A percentile compares a stretch with the other conserved stretches of the same genome.
phyloP scores from a whole-genome alignment of 2,797 vertebrate species.

The Pangasius macronema region DNA sequence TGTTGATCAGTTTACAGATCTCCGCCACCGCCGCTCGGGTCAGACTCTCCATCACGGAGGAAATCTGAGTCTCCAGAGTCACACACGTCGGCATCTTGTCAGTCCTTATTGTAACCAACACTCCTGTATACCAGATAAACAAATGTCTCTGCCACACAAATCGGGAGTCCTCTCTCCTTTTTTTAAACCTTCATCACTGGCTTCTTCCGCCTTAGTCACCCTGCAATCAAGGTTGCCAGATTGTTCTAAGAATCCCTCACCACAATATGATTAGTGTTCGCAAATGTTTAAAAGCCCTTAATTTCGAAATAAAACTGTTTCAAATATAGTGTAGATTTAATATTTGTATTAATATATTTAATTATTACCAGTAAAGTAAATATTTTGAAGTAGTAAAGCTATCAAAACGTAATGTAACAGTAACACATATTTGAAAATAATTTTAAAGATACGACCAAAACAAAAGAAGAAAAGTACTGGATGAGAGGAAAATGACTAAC shows the following conservation, averaged over 20 bases:
- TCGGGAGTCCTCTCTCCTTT: not conserved
- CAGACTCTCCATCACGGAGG: constrained; percentile 50
- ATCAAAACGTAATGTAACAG: not conserved
- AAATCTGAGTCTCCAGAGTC: constrained; percentile 49
- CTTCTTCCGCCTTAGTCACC: constrained; percentile 22
- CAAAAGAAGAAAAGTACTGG: not conserved
- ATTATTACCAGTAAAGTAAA: too few species aligned
- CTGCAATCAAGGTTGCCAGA: not conserved
- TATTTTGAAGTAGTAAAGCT: not conserved
- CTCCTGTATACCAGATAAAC: not conserved
- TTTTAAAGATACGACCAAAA: not conserved
- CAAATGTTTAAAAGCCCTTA: not conserved
- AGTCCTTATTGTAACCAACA: not conserved
- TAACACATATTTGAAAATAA: not conserved
- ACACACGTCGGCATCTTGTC: constrained; percentile 27
- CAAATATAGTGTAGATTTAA: too few species aligned
- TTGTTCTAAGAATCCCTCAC: not conserved
- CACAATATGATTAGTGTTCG: too few species aligned
- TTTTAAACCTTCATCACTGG: not conserved
- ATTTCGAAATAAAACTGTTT: not conserved
- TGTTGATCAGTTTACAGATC: constrained; percentile 50
- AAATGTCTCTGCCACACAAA: not conserved
- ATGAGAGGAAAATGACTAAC: not conserved
- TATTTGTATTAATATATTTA: not conserved
- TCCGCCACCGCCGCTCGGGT: constrained; percentile 48